Evolutionary conservation across 1,140 invertebrate species (phyloP).

Genomic region (Mercenaria mercenaria): DNA sequence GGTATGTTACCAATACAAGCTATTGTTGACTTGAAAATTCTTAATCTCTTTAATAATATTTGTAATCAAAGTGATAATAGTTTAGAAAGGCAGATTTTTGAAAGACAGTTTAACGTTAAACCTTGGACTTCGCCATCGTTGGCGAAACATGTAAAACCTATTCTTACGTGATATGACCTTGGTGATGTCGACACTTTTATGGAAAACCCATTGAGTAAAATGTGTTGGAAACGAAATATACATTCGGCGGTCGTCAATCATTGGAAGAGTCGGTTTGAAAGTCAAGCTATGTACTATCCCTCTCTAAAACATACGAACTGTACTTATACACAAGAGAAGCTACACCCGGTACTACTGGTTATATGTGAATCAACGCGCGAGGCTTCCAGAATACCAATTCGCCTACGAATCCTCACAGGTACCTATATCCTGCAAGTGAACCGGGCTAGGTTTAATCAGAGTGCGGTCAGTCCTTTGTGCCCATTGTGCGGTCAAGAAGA

Average conservation of each 20-base stretch:
- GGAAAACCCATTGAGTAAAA: neutral
- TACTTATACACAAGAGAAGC: no score
- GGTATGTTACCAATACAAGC: no score
- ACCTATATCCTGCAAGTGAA: neutral
- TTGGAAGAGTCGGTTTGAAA: neutral
- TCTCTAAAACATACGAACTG: no score
- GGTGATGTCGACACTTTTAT: neutral
- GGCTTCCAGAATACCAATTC: no score
- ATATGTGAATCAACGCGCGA: no score
- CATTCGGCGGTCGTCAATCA: neutral
- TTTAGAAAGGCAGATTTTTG: no score
- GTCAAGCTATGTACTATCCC: no score
- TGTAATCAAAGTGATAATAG: neutral
- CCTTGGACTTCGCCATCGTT: neutral
- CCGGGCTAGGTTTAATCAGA: no score
- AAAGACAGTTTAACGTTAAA: no score
- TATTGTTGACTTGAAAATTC: neutral
- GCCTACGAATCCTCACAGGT: neutral
- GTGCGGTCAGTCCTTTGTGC: no score
- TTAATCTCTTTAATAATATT: constrained; percentile 33
- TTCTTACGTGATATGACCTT: constrained; percentile 13
- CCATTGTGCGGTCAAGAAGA: neutral
- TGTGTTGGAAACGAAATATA: neutral
- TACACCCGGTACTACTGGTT: neutral
- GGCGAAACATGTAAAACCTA: neutral